Evolutionary conservation across 2,888 invertebrate species (phyloP).

Genomic region (Agonopterix alstromeriana): DNA sequence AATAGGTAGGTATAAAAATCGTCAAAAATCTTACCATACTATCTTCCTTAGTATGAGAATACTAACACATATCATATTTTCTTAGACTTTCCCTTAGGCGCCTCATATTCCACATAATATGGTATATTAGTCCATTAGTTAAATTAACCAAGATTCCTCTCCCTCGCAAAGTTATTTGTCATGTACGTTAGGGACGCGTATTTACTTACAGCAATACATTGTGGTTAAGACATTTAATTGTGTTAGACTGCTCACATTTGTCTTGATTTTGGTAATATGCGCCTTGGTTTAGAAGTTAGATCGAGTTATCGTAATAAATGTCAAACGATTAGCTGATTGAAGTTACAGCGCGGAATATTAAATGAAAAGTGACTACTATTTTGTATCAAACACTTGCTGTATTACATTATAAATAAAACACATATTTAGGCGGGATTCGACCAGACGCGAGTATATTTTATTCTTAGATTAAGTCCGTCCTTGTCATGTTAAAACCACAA

Average conservation of each 20-base stretch:
- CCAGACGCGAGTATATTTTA: too few species aligned
- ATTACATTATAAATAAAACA: too few species aligned
- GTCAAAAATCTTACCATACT: too few species aligned
- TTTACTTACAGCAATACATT: constrained; percentile 51
- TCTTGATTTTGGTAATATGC: constrained; percentile 46
- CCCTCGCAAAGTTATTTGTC: constrained; percentile 63
- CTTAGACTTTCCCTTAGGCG: neutral
- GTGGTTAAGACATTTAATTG: constrained; percentile 71
- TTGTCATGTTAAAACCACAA: too few species aligned
- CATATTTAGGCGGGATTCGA: too few species aligned
- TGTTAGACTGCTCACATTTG: constrained; percentile 40
- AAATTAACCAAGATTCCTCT: constrained; percentile 70
- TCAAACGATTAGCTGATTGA: neutral
- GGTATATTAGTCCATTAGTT: constrained; percentile 65
- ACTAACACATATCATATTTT: too few species aligned
- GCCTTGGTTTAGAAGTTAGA: constrained; percentile 3
- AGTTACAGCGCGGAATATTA: too few species aligned
- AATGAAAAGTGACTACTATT: neutral
- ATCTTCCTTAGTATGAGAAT: too few species aligned
- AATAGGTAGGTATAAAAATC: too few species aligned
- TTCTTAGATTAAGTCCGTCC: too few species aligned
- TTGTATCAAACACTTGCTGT: too few species aligned
- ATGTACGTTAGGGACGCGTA: constrained; percentile 52
- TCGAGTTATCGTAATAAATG: neutral
- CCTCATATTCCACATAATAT: constrained; percentile 14